Evolutionary conservation across 2,888 invertebrate species (phyloP).

Genomic region (Ptychoptera contaminata): DNA sequence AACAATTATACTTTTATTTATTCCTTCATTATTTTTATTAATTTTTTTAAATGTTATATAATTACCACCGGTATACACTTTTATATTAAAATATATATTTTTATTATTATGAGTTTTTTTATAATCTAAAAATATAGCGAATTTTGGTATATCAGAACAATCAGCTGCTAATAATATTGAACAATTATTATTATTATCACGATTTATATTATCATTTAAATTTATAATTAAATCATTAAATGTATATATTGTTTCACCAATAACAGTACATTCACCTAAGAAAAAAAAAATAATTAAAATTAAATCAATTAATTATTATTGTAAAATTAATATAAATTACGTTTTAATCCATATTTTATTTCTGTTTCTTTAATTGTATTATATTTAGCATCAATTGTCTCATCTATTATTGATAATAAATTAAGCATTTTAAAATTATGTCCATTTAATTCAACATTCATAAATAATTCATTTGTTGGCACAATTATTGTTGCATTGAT

Average conservation of each 20-base stretch:
- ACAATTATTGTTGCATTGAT: constrained; percentile 23
- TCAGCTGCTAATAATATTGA: constrained; percentile 22
- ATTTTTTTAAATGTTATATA: constrained; percentile 20
- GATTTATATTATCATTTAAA: constrained; percentile 10
- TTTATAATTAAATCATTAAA: constrained; percentile 27
- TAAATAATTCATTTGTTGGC: constrained; percentile 24
- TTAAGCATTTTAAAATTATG: constrained; percentile 27
- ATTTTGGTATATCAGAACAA: constrained; percentile 24
- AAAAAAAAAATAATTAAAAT: constrained; percentile 15
- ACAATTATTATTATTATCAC: constrained; percentile 5
- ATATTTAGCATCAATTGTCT: constrained; percentile 27
- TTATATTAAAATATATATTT: constrained; percentile 20
- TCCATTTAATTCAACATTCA: constrained; percentile 24
- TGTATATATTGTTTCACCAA: constrained; percentile 26
- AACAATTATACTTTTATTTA: constrained; percentile 20
- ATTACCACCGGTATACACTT: constrained; percentile 26
- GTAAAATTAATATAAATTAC: constrained; percentile 12
- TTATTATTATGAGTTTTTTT: constrained; percentile 3
- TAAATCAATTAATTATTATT: not conserved
- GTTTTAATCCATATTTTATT: constrained; percentile 23
- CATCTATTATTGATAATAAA: constrained; percentile 22
- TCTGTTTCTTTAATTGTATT: constrained; percentile 23
- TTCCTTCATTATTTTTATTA: constrained; percentile 4
- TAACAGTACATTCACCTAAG: constrained; percentile 27
- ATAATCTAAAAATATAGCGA: constrained; percentile 26